Conservation (phyloP, 2,797 vertebrate genomes). For the Helarctos malayanus region DNA sequence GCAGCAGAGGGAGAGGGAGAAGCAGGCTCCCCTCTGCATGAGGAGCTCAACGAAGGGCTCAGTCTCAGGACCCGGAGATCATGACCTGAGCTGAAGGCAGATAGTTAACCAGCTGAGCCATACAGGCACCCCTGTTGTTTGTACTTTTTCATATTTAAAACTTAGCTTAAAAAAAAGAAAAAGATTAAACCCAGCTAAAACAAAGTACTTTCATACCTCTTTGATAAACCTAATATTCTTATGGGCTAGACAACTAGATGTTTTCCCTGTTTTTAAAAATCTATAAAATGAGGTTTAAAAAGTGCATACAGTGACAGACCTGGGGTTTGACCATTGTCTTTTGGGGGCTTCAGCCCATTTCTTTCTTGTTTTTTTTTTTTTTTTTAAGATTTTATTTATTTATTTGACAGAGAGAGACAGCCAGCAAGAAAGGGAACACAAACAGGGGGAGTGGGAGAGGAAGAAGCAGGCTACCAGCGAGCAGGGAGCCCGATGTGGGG, state of each 20-base stretch:
- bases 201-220: neutral
- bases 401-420: too few species aligned
- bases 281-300: neutral
- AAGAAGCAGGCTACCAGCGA: too few species aligned
- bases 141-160: neutral
- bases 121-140: neutral
- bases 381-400: too few species aligned
- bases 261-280: neutral
- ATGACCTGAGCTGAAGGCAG: neutral
- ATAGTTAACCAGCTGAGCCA: neutral
- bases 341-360: neutral
- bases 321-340: neutral
- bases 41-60: neutral
- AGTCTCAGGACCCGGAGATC: neutral
- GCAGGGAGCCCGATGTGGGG: too few species aligned
- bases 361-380: neutral
- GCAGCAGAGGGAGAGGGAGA: neutral
- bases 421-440: too few species aligned
- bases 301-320: neutral
- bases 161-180: neutral
- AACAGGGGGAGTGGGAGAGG: too few species aligned
- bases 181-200: neutral
- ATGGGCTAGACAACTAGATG: neutral
- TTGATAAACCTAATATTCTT: neutral
- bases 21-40: neutral